A percentile compares a stretch with the other conserved stretches of the same genome.
phyloP scores from a whole-genome alignment of 92 coral and sea anemone species.

The Galaxea fascicularis region DNA sequence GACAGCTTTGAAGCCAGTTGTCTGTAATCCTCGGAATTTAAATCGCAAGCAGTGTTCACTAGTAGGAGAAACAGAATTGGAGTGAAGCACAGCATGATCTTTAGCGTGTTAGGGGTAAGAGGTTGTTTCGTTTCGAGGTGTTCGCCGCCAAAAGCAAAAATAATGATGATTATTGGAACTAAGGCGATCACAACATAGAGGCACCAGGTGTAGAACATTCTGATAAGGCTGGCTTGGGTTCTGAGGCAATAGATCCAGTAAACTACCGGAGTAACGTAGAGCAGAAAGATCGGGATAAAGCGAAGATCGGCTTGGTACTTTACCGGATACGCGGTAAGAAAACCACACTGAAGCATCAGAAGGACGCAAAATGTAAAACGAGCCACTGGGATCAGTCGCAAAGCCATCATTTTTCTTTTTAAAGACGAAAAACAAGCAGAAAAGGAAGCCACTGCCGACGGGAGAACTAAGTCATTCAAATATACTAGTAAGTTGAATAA shows the following conservation, averaged over 20 bases:
- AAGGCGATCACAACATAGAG: not conserved
- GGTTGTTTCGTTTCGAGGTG: not conserved
- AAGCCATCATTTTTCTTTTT: not conserved
- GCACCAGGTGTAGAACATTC: constrained; percentile 25
- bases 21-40: not conserved
- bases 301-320: not conserved
- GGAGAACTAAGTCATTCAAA: too few species aligned
- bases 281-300: not conserved
- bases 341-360: constrained; percentile 4
- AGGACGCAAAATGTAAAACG: not conserved
- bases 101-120: constrained; percentile 8
- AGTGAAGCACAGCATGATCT: constrained; percentile 15
- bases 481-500: too few species aligned
- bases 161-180: constrained; percentile 9
- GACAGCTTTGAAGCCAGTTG: constrained; percentile 43
- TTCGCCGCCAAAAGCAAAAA: not conserved
- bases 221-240: not conserved
- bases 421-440: not conserved
- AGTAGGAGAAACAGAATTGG: constrained; percentile 31
- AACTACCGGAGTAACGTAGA: not conserved
- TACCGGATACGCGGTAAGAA: constrained; percentile 7
- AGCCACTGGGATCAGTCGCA: not conserved
- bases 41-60: constrained; percentile 24
- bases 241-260: not conserved
- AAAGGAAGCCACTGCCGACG: too few species aligned